Base-by-base conservation (phyloP, 1,140 invertebrate species). In the Dolichoris vasculosae region DNA sequence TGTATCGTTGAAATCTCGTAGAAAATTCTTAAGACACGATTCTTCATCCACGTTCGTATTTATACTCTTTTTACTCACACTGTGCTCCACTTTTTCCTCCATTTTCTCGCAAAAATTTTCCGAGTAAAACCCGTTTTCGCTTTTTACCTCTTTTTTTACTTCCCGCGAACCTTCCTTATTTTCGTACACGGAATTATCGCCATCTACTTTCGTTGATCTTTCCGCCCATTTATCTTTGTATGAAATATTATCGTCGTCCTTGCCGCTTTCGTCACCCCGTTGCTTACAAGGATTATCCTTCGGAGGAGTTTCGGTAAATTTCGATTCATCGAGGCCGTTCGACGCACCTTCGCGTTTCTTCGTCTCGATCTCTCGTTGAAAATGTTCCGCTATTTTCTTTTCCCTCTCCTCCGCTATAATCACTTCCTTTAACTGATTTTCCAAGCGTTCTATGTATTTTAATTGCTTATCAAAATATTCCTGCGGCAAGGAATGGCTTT, bases 391-490 rank as follows among this genome's bases (percentile, higher is more conserved):
- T 0, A 84, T 87, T 69, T 76, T 83, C 9, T 79, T 73, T 48
- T 90, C 89, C 48, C 90, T 90, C 76, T 90, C 90, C 46, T 91
- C 91, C 2, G 89, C 88, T 3, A 90, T 11, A 40, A 93, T 87
- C 4, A 91, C 91, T 2, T 93, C 89, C 32, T 89, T 89, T 63
- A 93, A 80, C 40, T 91, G 91, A 48, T 90, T 87, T 64, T 94
- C 92, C 82, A 93, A 46, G n/a, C 94, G 93, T 26, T 95, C 93
- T 38, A 97, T 95, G 86, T 96, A 95, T 88, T 95, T 94, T 87
- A 96, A 94, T 91, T 96, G 96, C 88, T 95, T 94, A 20, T 95
- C 94, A 89, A 96, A 95, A 78, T 96, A 92, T 87, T 96, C 95
- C 87, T 95, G 94, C 0, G 96, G 95, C 51, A 96, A 88, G 6